phyloP scores from a whole-genome alignment of 2,797 vertebrate species.

The Gymnocypris eckloni region DNA sequence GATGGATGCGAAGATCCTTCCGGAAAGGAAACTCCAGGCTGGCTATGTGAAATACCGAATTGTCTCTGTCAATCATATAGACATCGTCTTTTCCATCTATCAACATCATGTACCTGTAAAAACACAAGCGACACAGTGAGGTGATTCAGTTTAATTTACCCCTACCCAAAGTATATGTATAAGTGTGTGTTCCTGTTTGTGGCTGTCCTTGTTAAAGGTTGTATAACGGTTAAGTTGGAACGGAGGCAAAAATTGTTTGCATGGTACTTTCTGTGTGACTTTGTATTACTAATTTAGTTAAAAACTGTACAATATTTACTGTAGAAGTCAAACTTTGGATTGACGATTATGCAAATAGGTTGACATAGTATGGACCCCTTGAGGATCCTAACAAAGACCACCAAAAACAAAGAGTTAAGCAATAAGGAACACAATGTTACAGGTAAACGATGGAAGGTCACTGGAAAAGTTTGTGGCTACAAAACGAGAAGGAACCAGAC shows the following conservation, averaged over 20 bases:
- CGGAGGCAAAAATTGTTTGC: background rate
- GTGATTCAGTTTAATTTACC: background rate
- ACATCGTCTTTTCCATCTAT: constrained; percentile 96
- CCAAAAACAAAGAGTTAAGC: background rate
- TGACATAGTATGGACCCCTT: background rate
- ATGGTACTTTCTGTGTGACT: background rate
- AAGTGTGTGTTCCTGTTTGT: background rate
- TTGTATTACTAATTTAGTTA: background rate
- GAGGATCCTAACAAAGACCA: background rate
- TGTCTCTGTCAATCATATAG: constrained; percentile 97
- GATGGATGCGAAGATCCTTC: constrained; percentile 90
- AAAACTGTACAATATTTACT: too few species aligned
- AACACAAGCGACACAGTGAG: background rate
- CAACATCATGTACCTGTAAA: constrained; percentile 96
- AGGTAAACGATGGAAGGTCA: background rate
- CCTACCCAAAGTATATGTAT: background rate
- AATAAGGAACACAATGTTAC: background rate
- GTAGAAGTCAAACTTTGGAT: background rate
- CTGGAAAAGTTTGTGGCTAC: background rate
- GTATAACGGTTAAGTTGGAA: background rate
- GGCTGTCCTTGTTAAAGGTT: background rate
- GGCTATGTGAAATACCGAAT: constrained; percentile 90
- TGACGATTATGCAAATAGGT: background rate
- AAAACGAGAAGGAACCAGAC: background rate
- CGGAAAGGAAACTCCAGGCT: constrained; percentile 97